These are phyloP conservation scores for Erinaceus europaeus DNA, from an alignment of 2,113 vertebrate species.

Conservation along the genomic window DNA sequence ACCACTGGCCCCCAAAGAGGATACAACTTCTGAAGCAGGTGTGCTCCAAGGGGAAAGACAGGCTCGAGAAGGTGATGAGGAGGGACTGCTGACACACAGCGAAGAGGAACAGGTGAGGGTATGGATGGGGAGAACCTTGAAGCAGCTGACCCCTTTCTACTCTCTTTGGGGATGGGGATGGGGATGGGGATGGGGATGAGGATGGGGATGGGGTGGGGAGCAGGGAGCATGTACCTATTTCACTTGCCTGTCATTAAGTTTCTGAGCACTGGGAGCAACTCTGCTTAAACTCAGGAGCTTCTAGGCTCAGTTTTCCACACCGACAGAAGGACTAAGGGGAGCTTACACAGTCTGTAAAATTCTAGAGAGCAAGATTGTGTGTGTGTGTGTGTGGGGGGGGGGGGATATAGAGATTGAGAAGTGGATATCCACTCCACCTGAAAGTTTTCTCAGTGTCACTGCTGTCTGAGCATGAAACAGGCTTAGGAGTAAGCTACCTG, in stretches of 20 bases:
- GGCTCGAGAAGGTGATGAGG: conserved; percentile 85
- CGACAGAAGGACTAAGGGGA: neutral
- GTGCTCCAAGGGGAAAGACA: conserved; percentile 79
- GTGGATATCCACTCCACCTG: neutral
- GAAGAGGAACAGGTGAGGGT: conserved; percentile 88
- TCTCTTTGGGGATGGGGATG: neutral
- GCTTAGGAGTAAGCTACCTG: neutral
- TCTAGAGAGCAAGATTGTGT: neutral
- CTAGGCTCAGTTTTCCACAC: neutral
- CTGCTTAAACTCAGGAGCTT: neutral
- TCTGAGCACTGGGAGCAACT: neutral
- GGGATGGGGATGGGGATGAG: too few species aligned
- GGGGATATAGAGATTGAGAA: too few species aligned
- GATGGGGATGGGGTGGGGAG: too few species aligned
- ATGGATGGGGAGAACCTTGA: neutral
- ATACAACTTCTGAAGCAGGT: conserved; percentile 85
- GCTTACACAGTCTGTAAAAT: neutral
- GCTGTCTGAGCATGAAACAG: neutral
- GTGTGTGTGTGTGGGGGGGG: too few species aligned
- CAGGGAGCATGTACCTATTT: neutral
- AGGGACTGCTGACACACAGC: conserved; percentile 82
- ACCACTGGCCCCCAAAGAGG: conserved; percentile 80
- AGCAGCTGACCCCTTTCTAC: too few species aligned
- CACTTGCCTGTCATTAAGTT: neutral
- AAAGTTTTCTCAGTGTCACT: conserved; percentile 13